A percentile compares a stretch with the other conserved stretches of the same genome.
These are phyloP conservation scores for Reticulitermes speratus DNA, from an alignment of 1,140 invertebrate genomes.

Conservation along the genomic window DNA sequence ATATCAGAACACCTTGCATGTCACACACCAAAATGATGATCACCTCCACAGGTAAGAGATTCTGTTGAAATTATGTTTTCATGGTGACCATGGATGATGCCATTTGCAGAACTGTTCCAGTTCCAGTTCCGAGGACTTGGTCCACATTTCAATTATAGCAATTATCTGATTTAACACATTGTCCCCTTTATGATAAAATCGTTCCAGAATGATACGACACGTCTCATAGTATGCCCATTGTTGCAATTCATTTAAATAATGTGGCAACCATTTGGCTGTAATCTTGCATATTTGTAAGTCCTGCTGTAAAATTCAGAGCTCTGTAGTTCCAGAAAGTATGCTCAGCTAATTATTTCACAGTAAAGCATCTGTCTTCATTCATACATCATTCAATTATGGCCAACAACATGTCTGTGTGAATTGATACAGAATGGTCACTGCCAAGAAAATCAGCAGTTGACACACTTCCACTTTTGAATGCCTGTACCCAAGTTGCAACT, in stretches of 20 bases:
- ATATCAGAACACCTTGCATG: not conserved
- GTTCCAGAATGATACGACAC: not conserved
- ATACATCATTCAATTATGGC: not conserved
- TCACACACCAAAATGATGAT: not conserved
- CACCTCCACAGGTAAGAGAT: not conserved
- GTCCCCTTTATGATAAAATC: not conserved
- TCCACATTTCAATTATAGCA: not conserved
- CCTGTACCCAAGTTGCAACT: not conserved
- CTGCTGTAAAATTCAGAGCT: not conserved
- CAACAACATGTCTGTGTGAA: not conserved
- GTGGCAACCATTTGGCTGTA: not conserved
- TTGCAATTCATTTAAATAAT: not conserved
- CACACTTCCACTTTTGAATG: not conserved
- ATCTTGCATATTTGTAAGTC: not conserved
- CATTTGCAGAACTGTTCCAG: not conserved
- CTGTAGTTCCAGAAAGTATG: not conserved
- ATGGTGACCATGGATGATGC: not conserved
- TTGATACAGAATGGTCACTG: not conserved
- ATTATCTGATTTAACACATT: not conserved
- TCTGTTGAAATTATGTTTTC: too few species aligned
- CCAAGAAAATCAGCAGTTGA: not conserved
- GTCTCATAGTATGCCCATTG: not conserved
- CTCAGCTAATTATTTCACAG: not conserved
- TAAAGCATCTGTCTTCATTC: not conserved
- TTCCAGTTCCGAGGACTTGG: not conserved